Percentiles rank a stretch among this genome's conserved stretches.
These are phyloP conservation scores for Elachura formosa DNA, from an alignment of 2,113 vertebrate species.

Conservation along the genomic window DNA sequence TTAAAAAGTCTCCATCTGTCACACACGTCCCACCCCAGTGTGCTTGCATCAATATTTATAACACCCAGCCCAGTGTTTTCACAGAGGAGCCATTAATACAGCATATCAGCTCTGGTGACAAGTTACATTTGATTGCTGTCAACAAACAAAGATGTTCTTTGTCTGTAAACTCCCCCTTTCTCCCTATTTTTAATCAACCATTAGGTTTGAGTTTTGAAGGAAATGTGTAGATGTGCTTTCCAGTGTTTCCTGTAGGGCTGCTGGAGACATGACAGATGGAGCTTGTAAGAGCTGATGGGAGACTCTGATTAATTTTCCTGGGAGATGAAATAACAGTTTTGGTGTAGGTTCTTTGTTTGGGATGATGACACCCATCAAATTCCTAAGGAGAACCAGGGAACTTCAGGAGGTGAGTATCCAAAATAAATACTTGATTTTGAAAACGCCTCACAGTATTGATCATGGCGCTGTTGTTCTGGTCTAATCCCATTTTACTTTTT, in stretches of 20 bases:
- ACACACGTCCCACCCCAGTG: not conserved
- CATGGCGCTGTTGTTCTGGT: fast-evolving
- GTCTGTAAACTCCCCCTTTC: not conserved
- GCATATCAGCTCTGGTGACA: slow-evolving; percentile 59
- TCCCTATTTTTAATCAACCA: not conserved
- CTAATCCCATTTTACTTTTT: not conserved
- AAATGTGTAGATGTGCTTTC: not conserved
- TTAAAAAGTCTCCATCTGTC: not conserved
- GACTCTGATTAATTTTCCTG: not conserved
- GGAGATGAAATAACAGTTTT: not conserved
- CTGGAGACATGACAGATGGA: not conserved
- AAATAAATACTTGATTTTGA: not conserved
- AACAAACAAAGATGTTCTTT: slow-evolving; percentile 57
- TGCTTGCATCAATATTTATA: slow-evolving; percentile 61
- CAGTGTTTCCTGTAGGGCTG: not conserved
- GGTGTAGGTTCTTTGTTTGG: not conserved
- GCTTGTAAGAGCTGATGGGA: not conserved
- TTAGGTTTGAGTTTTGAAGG: not conserved
- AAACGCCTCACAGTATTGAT: not conserved
- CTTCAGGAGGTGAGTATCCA: not conserved
- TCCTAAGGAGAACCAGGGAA: not conserved
- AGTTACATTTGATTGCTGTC: slow-evolving; percentile 66
- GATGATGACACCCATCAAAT: not conserved
- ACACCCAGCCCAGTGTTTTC: not conserved
- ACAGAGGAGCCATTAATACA: slow-evolving; percentile 45